Conservation (phyloP, 2,888 invertebrate species). For the Eristalis tenax region DNA sequence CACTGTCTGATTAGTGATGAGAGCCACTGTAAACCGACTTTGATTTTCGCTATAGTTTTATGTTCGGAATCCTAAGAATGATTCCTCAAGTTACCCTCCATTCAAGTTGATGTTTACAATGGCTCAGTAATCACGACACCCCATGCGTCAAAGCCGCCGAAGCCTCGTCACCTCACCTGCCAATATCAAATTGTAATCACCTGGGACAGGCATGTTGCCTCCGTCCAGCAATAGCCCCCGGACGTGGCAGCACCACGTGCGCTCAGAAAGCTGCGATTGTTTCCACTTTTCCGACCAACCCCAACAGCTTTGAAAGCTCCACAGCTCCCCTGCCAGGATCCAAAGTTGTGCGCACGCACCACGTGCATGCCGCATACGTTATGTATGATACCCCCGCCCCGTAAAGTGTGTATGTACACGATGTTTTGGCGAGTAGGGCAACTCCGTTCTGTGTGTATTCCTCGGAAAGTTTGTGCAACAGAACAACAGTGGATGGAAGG, state of each 20-base stretch:
- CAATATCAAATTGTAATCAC: neutral
- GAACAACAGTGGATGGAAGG: slow-evolving; percentile 26
- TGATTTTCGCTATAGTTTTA: too few species aligned
- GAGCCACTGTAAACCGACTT: too few species aligned
- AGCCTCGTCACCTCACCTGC: neutral
- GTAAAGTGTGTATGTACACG: slow-evolving; percentile 9
- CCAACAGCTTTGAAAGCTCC: slow-evolving; percentile 50
- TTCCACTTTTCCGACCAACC: slow-evolving; percentile 1
- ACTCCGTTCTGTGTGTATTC: slow-evolving; percentile 52
- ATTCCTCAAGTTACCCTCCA: too few species aligned
- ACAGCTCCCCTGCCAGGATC: neutral
- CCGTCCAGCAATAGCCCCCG: neutral
- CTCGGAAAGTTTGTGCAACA: slow-evolving; percentile 56
- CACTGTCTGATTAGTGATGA: too few species aligned
- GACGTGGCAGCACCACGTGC: slow-evolving; percentile 50
- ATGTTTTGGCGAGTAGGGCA: slow-evolving; percentile 34
- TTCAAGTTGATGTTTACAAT: too few species aligned
- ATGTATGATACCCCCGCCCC: neutral
- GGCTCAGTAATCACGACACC: too few species aligned
- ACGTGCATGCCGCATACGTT: slow-evolving; percentile 77
- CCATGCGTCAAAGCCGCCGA: too few species aligned
- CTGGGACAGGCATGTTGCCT: neutral
- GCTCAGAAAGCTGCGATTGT: slow-evolving; percentile 38
- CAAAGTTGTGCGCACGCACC: slow-evolving; percentile 81
- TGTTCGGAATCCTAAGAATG: neutral